Percentiles rank a stretch among this genome's conserved stretches.
Conservation (phyloP, 2,888 invertebrate genomes). For the Drosophila anomelani region DNA sequence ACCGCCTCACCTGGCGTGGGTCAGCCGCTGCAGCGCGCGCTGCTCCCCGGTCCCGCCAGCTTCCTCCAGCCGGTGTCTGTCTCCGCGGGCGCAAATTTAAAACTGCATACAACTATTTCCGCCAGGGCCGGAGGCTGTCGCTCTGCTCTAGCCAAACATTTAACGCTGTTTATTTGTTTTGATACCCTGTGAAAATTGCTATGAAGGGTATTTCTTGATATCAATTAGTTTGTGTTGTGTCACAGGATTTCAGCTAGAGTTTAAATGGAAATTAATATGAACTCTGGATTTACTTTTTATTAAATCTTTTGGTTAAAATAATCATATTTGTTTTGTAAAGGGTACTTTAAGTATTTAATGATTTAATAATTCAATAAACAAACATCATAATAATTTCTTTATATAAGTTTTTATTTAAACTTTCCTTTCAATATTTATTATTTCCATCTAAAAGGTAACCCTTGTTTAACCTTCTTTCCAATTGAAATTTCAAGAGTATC, state of each 20-base stretch:
- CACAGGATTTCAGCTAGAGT: too few species aligned
- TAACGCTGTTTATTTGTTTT: conserved; percentile 60
- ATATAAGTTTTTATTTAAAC: too few species aligned
- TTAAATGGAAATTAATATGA: too few species aligned
- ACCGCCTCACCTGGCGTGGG: conserved; percentile 41
- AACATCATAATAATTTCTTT: too few species aligned
- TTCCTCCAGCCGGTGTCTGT: conserved; percentile 13
- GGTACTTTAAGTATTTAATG: too few species aligned
- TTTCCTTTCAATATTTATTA: too few species aligned
- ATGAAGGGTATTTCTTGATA: neutral
- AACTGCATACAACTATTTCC: conserved; percentile 62
- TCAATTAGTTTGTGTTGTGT: neutral
- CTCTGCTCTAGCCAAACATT: conserved; percentile 44
- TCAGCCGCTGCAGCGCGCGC: conserved; percentile 16
- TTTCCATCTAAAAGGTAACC: too few species aligned
- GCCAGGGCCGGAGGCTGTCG: conserved; percentile 26
- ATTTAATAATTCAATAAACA: too few species aligned
- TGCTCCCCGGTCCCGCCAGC: neutral
- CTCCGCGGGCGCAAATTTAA: conserved; percentile 62
- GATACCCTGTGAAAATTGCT: conserved; percentile 17
- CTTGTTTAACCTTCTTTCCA: neutral
- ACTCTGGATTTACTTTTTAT: too few species aligned
- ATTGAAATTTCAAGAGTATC: conserved; percentile 18
- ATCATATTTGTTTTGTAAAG: too few species aligned
- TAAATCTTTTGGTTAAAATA: too few species aligned